Percentiles rank a stretch among this genome's conserved stretches.
Conservation (phyloP, 2,797 vertebrate genomes). For the Brotula barbata region DNA sequence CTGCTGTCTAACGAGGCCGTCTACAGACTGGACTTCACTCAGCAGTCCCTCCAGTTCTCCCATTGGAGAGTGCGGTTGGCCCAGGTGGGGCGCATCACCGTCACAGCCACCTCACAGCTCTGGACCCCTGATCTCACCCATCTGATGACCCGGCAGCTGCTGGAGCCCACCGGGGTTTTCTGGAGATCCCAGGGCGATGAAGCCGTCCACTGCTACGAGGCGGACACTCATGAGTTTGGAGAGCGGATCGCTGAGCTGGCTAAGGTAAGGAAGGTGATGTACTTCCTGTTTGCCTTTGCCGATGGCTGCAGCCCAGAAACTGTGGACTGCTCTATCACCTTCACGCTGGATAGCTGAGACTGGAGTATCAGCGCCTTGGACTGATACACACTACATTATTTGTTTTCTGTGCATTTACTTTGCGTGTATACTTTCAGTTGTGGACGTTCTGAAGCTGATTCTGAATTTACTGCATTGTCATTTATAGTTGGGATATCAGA, state of each 20-base stretch:
- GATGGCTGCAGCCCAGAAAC: constrained; percentile 82
- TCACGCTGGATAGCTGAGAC: constrained; percentile 66
- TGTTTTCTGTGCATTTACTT: not conserved
- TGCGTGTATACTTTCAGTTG: constrained; percentile 7
- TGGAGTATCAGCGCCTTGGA: not conserved
- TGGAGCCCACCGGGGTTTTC: constrained; percentile 88
- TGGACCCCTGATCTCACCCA: constrained; percentile 95
- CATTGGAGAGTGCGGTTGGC: constrained; percentile 82
- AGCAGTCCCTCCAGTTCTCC: constrained; percentile 81
- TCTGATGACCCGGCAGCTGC: constrained; percentile 91
- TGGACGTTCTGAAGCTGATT: not conserved
- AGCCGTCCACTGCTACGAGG: constrained; percentile 80
- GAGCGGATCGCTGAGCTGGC: constrained; percentile 90
- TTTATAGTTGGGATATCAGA: not conserved
- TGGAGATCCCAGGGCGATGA: constrained; percentile 74
- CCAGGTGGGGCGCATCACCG: constrained; percentile 77
- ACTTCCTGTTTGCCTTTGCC: constrained; percentile 86
- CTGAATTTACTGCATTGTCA: not conserved
- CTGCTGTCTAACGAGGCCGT: constrained; percentile 82
- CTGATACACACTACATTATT: not conserved
- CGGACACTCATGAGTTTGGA: constrained; percentile 88
- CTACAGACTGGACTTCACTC: constrained; percentile 86
- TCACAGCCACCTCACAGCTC: constrained; percentile 91
- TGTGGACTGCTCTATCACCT: constrained; percentile 83
- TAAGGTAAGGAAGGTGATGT: constrained; percentile 91